These are phyloP conservation scores for Scatophagus argus DNA, from an alignment of 2,113 vertebrate genomes.

Conservation along the genomic window DNA sequence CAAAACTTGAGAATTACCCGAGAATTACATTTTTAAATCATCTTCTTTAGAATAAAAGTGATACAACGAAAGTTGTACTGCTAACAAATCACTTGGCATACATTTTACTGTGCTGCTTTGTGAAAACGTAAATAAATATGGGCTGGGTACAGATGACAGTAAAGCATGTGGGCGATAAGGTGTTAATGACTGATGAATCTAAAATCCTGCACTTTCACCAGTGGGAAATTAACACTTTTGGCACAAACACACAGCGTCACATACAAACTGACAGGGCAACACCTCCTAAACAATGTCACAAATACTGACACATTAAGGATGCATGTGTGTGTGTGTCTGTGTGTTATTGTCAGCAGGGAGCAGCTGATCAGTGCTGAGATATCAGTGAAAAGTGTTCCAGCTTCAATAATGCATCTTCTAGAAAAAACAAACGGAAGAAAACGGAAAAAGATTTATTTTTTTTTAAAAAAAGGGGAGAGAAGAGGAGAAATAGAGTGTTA, in stretches of 20 bases:
- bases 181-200: background rate
- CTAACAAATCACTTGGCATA: too few relatives aligned
- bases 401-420: background rate
- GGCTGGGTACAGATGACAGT: background rate
- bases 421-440: background rate
- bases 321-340: background rate
- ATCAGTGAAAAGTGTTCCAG: background rate
- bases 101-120: background rate
- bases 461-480: background rate
- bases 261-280: background rate
- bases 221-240: background rate
- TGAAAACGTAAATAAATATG: too few relatives aligned
- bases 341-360: slow-evolving; percentile 10
- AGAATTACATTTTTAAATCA: too few relatives aligned
- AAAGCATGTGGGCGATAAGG: background rate
- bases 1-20: background rate
- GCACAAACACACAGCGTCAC: background rate
- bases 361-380: slow-evolving; percentile 20
- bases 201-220: background rate
- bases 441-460: background rate
- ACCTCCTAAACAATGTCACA: slow-evolving; percentile 5
- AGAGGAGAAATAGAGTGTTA: background rate
- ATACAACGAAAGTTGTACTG: too few relatives aligned
- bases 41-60: too few relatives aligned
- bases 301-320: background rate